These are phyloP conservation scores for Myotis planiceps DNA, from an alignment of 2,797 vertebrate genomes.

Conservation along the genomic window DNA sequence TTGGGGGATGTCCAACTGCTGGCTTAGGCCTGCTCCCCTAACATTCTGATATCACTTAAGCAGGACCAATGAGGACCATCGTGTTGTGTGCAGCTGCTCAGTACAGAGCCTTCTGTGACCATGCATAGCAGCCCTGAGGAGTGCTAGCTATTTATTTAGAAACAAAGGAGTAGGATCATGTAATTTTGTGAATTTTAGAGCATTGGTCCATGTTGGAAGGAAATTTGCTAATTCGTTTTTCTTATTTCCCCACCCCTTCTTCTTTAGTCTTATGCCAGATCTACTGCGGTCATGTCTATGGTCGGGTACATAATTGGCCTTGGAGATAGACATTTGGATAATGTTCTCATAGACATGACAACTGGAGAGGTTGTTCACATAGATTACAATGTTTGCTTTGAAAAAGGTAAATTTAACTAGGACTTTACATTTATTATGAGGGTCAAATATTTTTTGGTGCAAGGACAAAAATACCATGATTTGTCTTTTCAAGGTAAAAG, in stretches of 20 bases:
- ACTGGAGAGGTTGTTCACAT: conserved; percentile 99
- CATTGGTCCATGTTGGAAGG: conserved; percentile 51
- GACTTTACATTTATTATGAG: conserved; percentile 69
- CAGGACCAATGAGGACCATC: too few species aligned
- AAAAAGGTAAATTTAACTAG: conserved; percentile 92
- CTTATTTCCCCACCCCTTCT: conserved; percentile 55
- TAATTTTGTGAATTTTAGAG: not conserved
- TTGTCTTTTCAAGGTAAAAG: conserved; percentile 93
- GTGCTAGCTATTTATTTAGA: not conserved
- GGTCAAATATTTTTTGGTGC: conserved; percentile 9
- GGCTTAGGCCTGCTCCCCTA: too few species aligned
- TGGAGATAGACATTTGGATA: conserved; percentile 98
- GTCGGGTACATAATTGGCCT: conserved; percentile 99
- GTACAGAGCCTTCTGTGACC: not conserved
- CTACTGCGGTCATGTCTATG: conserved; percentile 99
- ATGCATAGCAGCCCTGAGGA: not conserved
- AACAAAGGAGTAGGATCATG: not conserved
- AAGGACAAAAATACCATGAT: conserved; percentile 69
- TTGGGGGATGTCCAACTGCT: too few species aligned
- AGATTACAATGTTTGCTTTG: conserved; percentile 99
- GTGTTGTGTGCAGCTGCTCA: not conserved
- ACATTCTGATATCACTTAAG: not conserved
- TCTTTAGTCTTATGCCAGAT: conserved; percentile 95
- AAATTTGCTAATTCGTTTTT: conserved; percentile 66
- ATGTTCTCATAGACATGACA: conserved; percentile 99